phyloP scores from a whole-genome alignment of 2,888 invertebrate genomes.

The Trachelus iudaicus region DNA sequence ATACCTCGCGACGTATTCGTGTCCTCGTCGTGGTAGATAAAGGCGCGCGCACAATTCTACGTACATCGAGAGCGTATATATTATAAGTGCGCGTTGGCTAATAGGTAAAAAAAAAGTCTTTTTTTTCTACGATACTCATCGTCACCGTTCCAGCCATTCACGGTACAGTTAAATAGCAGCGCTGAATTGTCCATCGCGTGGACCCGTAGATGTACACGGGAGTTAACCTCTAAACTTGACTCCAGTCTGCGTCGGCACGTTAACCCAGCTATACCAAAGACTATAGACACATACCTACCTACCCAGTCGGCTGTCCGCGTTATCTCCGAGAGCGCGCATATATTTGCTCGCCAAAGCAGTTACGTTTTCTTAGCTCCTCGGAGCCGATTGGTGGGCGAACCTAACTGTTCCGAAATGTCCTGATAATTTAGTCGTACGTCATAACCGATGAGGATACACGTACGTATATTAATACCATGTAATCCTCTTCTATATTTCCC shows the following conservation, averaged over 20 bases:
- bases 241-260: constrained; percentile 15
- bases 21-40: neutral
- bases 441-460: constrained; percentile 33
- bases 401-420: constrained; percentile 55
- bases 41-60: neutral
- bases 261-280: neutral
- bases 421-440: constrained; percentile 54
- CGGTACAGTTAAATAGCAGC: constrained; percentile 48
- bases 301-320: constrained; percentile 41
- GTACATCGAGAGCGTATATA: neutral
- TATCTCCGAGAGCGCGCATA: constrained; percentile 52
- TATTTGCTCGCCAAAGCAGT: constrained; percentile 52
- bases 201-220: constrained; percentile 49
- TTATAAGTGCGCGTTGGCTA: neutral
- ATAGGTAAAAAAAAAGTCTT: neutral
- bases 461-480: neutral
- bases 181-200: constrained; percentile 53
- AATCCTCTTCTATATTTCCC: too few relatives aligned
- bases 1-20: neutral
- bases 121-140: constrained; percentile 29
- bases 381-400: constrained; percentile 46
- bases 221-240: constrained; percentile 44
- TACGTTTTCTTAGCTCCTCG: constrained; percentile 48
- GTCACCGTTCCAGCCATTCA: constrained; percentile 33
- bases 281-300: neutral